Percentiles rank a stretch among this genome's conserved stretches.
These are phyloP conservation scores for Apodemia hepburni DNA, from an alignment of 2,888 invertebrate species.

Conservation along the genomic window DNA sequence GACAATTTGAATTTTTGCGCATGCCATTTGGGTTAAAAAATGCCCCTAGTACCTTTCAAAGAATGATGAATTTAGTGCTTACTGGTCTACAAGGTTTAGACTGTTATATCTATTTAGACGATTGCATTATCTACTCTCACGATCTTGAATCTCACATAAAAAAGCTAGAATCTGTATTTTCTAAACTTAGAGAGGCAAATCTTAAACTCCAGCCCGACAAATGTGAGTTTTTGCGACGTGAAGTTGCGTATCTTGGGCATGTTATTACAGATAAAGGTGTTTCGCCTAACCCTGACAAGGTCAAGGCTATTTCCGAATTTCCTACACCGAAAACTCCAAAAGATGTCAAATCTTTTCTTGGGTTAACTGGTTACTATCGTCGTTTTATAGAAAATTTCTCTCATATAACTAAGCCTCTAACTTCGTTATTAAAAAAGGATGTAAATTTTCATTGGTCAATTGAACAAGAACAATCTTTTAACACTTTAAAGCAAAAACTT, in stretches of 20 bases:
- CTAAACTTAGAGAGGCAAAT: background rate
- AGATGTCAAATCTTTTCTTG: background rate
- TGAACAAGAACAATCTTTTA: background rate
- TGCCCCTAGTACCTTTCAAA: background rate
- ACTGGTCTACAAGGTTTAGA: background rate
- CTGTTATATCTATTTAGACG: background rate
- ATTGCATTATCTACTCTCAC: background rate
- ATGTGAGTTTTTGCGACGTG: background rate
- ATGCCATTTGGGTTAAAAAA: background rate
- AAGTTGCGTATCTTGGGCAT: background rate
- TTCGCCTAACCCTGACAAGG: background rate
- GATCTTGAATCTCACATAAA: background rate
- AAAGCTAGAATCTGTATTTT: background rate
- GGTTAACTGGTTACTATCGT: background rate
- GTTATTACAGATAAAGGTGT: background rate
- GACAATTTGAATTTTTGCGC: background rate
- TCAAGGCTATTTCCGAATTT: background rate
- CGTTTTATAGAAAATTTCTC: background rate
- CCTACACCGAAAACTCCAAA: background rate
- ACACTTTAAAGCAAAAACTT: background rate
- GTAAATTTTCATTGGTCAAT: background rate
- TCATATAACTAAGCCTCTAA: background rate
- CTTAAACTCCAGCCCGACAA: background rate
- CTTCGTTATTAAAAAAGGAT: background rate
- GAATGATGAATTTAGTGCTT: background rate